A percentile compares a stretch with the other conserved stretches of the same genome.
These are phyloP conservation scores for Crematogaster levior DNA, from an alignment of 2,888 invertebrate genomes.

Conservation along the genomic window DNA sequence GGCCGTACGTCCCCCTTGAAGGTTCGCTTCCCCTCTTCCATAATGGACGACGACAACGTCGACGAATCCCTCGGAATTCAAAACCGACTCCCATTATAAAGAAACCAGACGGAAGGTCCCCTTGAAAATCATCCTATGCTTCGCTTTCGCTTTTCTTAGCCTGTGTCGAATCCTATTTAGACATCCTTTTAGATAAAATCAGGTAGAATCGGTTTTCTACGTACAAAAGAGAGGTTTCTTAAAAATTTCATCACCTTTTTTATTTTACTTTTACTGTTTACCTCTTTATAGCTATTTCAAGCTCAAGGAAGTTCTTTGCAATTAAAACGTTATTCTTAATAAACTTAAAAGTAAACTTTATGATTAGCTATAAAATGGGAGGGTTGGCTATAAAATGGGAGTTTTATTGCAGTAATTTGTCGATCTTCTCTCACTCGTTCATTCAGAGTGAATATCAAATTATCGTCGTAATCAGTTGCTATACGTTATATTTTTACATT, in stretches of 20 bases:
- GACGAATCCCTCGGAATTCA: conserved; percentile 36
- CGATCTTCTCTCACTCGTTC: background rate
- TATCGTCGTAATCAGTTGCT: background rate
- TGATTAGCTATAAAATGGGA: background rate
- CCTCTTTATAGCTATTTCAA: background rate
- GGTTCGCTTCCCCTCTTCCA: conserved; percentile 54
- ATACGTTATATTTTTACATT: background rate
- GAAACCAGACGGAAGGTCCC: conserved; percentile 9
- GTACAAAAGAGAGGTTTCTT: background rate
- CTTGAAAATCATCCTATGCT: background rate
- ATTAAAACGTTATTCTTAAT: background rate
- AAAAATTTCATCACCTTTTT: background rate
- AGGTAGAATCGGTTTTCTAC: background rate
- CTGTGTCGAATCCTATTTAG: background rate
- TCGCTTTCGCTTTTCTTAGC: background rate
- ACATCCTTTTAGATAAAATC: background rate
- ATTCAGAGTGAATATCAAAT: conserved; percentile 2
- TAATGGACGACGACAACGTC: conserved; percentile 13
- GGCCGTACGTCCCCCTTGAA: conserved; percentile 71
- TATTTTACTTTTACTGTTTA: background rate
- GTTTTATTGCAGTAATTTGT: background rate
- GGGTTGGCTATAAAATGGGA: background rate
- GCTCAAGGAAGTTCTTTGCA: background rate
- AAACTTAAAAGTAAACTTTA: background rate
- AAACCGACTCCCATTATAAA: conserved; percentile 3